Percentiles rank a stretch among this genome's conserved stretches.
phyloP scores from a whole-genome alignment of 2,797 vertebrate species.

The Lacerta bilineata region DNA sequence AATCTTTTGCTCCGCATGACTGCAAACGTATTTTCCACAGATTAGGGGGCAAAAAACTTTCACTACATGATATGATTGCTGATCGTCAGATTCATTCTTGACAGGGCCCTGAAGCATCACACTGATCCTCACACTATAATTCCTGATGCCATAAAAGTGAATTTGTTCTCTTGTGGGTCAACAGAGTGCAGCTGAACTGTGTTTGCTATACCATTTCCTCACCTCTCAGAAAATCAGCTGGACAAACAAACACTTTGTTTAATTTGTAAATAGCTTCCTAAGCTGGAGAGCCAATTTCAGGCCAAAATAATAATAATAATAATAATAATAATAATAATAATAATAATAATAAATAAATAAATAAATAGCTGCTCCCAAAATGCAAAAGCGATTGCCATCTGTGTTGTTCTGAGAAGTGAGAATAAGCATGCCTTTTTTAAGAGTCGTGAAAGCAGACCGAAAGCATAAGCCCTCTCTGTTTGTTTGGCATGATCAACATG shows the following conservation, averaged over 20 bases:
- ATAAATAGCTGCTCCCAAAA: constrained; percentile 6
- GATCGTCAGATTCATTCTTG: constrained; percentile 8
- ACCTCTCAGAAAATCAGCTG: constrained; percentile 22
- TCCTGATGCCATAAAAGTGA: not conserved
- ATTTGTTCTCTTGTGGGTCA: not conserved
- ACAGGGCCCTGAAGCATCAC: not conserved
- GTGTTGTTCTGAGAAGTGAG: not conserved
- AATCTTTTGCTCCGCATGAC: rapidly evolving
- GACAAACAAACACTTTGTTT: not conserved
- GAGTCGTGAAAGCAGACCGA: not conserved
- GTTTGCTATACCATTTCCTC: not conserved
- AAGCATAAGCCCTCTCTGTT: not conserved
- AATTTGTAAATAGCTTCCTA: not conserved
- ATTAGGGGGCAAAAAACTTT: not conserved
- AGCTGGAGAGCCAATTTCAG: not conserved
- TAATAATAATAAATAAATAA: not conserved
- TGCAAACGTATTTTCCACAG: not conserved
- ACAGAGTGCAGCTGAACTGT: rapidly evolving
- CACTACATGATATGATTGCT: not conserved
- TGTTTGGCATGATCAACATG: not conserved
- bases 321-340: not conserved
- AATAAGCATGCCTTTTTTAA: not conserved
- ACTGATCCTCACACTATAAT: not conserved
- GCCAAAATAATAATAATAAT: not conserved
- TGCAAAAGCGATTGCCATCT: not conserved